phyloP scores from a whole-genome alignment of 1,140 invertebrate genomes.

The Orchestia grillus region DNA sequence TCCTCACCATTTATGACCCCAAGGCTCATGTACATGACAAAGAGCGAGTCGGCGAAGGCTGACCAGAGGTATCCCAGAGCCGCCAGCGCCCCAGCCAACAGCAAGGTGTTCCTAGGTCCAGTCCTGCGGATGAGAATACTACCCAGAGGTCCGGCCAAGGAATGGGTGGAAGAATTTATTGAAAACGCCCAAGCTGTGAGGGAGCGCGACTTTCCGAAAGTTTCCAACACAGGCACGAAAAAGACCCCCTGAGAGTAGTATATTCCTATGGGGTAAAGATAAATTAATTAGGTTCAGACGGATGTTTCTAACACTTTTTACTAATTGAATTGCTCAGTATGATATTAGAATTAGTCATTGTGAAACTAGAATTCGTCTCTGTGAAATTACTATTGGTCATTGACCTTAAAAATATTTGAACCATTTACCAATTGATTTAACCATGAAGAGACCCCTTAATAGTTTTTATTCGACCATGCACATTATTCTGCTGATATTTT shows the following conservation, averaged over 20 bases:
- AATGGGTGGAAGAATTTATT: constrained; percentile 4
- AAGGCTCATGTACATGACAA: not conserved
- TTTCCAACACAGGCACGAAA: constrained; percentile 24
- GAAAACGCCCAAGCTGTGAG: constrained; percentile 17
- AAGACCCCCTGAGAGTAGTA: constrained; percentile 40
- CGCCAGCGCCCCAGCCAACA: not conserved
- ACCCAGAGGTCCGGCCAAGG: not conserved
- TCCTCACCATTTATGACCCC: constrained; percentile 38
- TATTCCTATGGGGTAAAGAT: not conserved
- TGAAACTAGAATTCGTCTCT: too few relatives aligned
- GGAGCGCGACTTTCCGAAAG: not conserved
- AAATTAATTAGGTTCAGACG: not conserved
- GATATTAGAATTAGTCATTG: too few relatives aligned
- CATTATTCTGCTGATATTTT: too few relatives aligned
- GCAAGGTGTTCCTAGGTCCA: not conserved
- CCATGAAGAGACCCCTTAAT: too few relatives aligned
- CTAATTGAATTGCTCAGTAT: too few relatives aligned
- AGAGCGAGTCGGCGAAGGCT: constrained; percentile 13
- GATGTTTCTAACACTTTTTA: too few relatives aligned
- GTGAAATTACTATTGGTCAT: too few relatives aligned
- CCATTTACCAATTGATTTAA: too few relatives aligned
- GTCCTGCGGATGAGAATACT: not conserved
- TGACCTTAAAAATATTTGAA: too few relatives aligned
- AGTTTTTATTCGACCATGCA: too few relatives aligned
- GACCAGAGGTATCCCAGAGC: constrained; percentile 10